phyloP scores from a whole-genome alignment of 2,797 vertebrate genomes.

The Myotis daubentonii region DNA sequence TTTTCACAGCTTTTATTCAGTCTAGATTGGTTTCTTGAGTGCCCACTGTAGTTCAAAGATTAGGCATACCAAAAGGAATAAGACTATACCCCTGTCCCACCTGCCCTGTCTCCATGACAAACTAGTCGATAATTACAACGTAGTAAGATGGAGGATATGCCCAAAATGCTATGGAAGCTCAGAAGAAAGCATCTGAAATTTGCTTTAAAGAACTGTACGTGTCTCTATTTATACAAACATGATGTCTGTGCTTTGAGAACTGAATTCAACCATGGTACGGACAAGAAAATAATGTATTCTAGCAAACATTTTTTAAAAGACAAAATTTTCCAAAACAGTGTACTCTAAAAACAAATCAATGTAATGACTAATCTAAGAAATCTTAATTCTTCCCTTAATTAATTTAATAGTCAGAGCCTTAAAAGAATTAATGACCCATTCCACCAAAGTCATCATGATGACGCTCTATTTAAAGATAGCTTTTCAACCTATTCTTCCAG shows the following conservation, averaged over 20 bases:
- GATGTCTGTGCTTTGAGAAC: background rate
- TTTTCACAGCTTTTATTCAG: conserved; percentile 4
- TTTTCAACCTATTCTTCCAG: conserved; percentile 21
- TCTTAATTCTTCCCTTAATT: conserved; percentile 75
- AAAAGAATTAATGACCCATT: conserved; percentile 66
- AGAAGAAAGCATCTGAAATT: conserved; percentile 21
- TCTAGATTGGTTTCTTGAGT: background rate
- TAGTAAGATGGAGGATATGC: background rate
- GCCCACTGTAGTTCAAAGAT: background rate
- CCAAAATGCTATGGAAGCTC: background rate
- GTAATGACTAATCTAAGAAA: conserved; percentile 59
- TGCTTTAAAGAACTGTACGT: background rate
- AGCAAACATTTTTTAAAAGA: background rate
- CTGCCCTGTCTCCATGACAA: background rate
- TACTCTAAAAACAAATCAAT: conserved; percentile 42
- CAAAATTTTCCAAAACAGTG: conserved; percentile 23
- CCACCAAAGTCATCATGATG: conserved; percentile 49
- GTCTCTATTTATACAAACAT: background rate
- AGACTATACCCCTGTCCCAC: background rate
- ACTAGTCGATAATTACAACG: background rate
- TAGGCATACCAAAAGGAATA: background rate
- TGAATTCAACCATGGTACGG: conserved; percentile 33
- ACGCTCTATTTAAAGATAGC: conserved; percentile 45
- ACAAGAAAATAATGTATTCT: conserved; percentile 45
- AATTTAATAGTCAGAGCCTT: conserved; percentile 52